Base-by-base conservation (phyloP, 1,140 invertebrate species). In the Camponotus vicinus region DNA sequence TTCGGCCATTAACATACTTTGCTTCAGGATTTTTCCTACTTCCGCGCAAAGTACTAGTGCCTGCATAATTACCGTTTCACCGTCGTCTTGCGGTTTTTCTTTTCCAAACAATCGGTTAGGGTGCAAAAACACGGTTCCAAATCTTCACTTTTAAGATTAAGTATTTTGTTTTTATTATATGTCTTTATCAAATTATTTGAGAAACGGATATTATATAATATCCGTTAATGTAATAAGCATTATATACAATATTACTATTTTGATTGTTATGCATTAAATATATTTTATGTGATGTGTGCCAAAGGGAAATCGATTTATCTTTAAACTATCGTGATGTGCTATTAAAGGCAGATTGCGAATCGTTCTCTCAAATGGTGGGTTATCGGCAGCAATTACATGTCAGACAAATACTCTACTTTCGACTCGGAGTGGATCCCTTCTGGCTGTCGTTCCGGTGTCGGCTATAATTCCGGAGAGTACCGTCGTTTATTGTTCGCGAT, bases 1-100 rank as follows among this genome's bases (percentile, higher is more conserved):
- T 91, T 86, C 90, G 89, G 91, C 92, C 91, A 94, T 95, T 95
- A 95, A 94, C 94, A 94, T 94, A 95, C 91, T 94, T 94, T 78
- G 92, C 87, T 71, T 85, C 79, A 90, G 64, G 89, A 93, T 93
- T 94, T 94, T 93, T 93, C 84, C 88, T 84, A 92, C 91, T 93
- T 92, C 89, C 75, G 76, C 27, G 67, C 82, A 73, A 59, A 82
- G 67, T 34, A 82, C 55, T 61, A 21, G 85, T 85, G 75, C 73
- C 75, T 89, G 80, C 89, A 90, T 90, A 90, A 87, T 90, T 90
- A 78, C 57, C 55, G 69, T 64, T 73, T 59, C 69, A 64, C 66
- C 45, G 32, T 15, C 45, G 32, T 15, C 32, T 42, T 70, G 52
- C 66, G 27, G 49, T 18, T 34, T 27, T 40, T 13, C 71, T 37